phyloP scores from a whole-genome alignment of 1,140 invertebrate species.

The Hetaerina americana region DNA sequence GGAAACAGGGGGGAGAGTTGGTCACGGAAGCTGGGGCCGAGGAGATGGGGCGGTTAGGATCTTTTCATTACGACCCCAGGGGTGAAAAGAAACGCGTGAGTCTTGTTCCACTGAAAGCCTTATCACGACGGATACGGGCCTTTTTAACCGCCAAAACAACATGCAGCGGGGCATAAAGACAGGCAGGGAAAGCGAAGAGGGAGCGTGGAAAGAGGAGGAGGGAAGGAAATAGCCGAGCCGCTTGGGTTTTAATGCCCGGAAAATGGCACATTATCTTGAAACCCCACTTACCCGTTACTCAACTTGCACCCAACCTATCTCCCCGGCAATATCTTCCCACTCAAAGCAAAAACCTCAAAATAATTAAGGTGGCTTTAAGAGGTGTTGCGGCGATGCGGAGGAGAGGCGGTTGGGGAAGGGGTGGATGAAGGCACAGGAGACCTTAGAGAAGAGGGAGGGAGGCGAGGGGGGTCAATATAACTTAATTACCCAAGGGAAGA shows the following conservation, averaged over 20 bases:
- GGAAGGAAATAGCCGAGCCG: no score
- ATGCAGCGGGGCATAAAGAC: no score
- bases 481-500: no score
- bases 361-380: not conserved
- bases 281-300: not conserved
- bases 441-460: no score
- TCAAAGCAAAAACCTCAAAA: no score
- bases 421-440: no score
- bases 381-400: not conserved
- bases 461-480: no score
- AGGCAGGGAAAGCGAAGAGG: no score
- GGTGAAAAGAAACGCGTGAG: not conserved
- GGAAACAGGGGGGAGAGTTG: no score
- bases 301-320: no score
- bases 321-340: no score
- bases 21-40: not conserved
- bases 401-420: not conserved
- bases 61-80: not conserved
- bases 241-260: not conserved
- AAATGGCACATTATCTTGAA: not conserved
- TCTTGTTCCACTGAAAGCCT: not conserved
- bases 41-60: not conserved
- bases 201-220: not conserved
- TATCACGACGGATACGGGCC: not conserved
- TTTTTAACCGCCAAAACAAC: not conserved